Conservation (phyloP, 2,797 vertebrate species). For the Typhlichthys subterraneus region DNA sequence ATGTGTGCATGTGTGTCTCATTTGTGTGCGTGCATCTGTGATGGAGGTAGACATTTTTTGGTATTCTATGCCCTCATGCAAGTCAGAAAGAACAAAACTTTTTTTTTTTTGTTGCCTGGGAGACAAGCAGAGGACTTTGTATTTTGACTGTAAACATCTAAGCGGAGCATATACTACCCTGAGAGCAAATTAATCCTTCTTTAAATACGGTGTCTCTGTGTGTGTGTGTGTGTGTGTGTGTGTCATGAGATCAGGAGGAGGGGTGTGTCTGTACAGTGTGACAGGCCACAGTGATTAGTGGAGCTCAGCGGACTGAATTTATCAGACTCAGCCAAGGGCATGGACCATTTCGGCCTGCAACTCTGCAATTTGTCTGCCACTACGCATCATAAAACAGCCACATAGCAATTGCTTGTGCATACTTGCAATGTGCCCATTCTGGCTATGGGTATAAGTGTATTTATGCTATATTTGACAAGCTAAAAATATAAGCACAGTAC, state of each 20-base stretch:
- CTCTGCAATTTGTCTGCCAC: conserved; percentile 69
- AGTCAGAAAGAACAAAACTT: conserved; percentile 22
- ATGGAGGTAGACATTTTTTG: conserved; percentile 20
- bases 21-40: conserved; percentile 14
- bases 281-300: conserved; percentile 75
- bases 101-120: conserved; percentile 29
- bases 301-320: conserved; percentile 71
- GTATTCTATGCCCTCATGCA: conserved; percentile 38
- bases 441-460: conserved; percentile 7
- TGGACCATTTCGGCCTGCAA: conserved; percentile 67
- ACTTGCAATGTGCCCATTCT: conserved; percentile 23
- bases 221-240: conserved; percentile 18
- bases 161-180: conserved; percentile 7
- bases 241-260: conserved; percentile 1
- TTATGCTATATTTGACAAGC: conserved; percentile 3
- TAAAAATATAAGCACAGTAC: not conserved
- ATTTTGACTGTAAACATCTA: conserved; percentile 32
- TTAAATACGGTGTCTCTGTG: not conserved
- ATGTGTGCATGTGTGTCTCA: conserved; percentile 18
- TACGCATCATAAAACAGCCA: conserved; percentile 47
- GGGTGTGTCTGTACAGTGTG: conserved; percentile 54
- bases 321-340: conserved; percentile 73
- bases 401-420: conserved; percentile 26
- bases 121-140: conserved; percentile 25
- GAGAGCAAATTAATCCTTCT: conserved; percentile 35